Base-by-base conservation (phyloP, 2,797 vertebrate species). In the Gallirallus australis region DNA sequence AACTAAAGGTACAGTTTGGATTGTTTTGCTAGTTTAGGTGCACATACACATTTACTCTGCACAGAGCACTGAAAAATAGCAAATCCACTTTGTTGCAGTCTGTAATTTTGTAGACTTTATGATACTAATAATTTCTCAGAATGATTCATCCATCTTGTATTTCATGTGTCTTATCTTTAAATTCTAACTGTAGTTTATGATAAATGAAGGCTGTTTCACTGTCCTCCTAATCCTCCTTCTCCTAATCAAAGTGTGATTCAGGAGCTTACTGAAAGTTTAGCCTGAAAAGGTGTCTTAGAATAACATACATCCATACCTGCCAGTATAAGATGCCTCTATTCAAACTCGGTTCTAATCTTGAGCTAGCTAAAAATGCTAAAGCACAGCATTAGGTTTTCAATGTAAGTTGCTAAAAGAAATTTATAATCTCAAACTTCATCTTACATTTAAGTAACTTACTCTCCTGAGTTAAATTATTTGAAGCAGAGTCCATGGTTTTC, bases 371-470 rank as follows among this genome's bases (percentile, higher is more conserved):
- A 89, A 85, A 27, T 47, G 20, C 37, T 54, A 86, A 94, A 94
- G 17, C 48, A 63, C 47, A 87, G 35, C 14, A 39, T 56, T 63
- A 59, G 40, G 21, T 95, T 93, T 96, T 83, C 57, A 91, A 76
- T 8, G 83, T 39, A 59, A 50, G 45, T 89, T 94, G 64, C 35
- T 70, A 69, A 94, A 94, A 81, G 9, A 94, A 89, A 66, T 79
- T n/a, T 90, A 59, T 59, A 68, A 90, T 90, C 52, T 39, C 84
- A 94, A 65, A 68, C 79, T 76, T 75, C 4, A 15, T 71, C 61
- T 89, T 61, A 40, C 60, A 78, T 94, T 94, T 90, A 79, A 86
- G 69, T 96, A 95, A 95, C 90, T 86, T 93, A 78, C 75, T 96
- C 93, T 95, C 47, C 66, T 56, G 59, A 90, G 60, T 76, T 92